Conservation (phyloP, 2,888 invertebrate genomes). For the Harpagoxenus sublaevis region DNA sequence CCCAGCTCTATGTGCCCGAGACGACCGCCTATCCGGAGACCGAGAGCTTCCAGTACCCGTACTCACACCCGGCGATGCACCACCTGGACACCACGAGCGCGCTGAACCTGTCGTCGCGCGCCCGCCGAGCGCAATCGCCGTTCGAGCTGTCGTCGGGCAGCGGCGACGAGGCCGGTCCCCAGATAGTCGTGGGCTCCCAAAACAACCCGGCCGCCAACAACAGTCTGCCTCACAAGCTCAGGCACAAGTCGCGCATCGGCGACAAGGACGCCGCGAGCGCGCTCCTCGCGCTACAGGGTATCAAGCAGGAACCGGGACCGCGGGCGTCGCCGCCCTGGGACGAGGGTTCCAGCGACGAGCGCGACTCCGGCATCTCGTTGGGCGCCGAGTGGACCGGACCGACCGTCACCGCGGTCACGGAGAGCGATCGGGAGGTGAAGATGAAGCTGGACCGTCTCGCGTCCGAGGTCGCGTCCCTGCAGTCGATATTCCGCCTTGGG, state of each 20-base stretch:
- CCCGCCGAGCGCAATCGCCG: constrained; percentile 89
- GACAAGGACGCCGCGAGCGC: constrained; percentile 95
- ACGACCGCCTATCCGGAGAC: constrained; percentile 84
- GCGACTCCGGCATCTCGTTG: constrained; percentile 95
- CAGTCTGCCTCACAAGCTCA: constrained; percentile 95
- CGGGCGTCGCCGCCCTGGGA: constrained; percentile 95
- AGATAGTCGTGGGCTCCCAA: constrained; percentile 87
- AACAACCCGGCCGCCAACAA: constrained; percentile 89
- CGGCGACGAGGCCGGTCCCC: constrained; percentile 87
- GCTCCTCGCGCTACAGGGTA: constrained; percentile 93
- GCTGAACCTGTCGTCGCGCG: constrained; percentile 89
- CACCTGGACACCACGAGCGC: constrained; percentile 90
- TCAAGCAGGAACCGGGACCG: constrained; percentile 93
- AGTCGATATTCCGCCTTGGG: constrained; percentile 92
- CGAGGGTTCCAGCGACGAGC: constrained; percentile 95
- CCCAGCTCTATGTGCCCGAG: constrained; percentile 83
- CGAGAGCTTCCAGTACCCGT: constrained; percentile 87
- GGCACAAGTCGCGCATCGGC: constrained; percentile 96
- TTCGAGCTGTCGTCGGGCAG: constrained; percentile 93
- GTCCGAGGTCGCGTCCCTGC: constrained; percentile 96
- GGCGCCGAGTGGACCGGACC: constrained; percentile 90
- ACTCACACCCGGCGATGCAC: constrained; percentile 87
- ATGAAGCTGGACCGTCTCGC: constrained; percentile 95
- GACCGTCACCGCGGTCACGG: constrained; percentile 86
- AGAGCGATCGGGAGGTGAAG: constrained; percentile 92